Base-by-base conservation (phyloP, 2,888 invertebrate species). In the Rotaria magnacalcarata region DNA sequence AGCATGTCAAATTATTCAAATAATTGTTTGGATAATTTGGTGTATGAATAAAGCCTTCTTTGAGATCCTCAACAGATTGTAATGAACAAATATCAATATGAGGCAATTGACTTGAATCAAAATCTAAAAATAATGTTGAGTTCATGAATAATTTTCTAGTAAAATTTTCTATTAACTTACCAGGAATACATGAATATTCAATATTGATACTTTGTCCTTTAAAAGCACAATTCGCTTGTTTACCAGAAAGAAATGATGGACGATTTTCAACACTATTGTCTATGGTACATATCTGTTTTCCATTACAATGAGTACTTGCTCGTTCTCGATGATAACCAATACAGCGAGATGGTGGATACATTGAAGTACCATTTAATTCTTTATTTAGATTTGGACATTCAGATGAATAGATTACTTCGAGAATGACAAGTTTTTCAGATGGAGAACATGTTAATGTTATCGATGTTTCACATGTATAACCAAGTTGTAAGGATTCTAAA, bases 161-260 rank as follows among this genome's bases (percentile, higher is more conserved):
- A 0, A 21, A 8, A 6, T 47, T 27, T 21, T 75, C 4, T 19
- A 6, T 52, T 52, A 16, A 16, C 24, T 47, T 80, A 80, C 80
- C 80, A n/a, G 80, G 80, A 24, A 80, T n/a, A 47, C 80, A 80
- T 47, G 80, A 80, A 80, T 80, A 80, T 47, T 80, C 80, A n/a
- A 80, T 43, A 80, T 80, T 80, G 0, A 80, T 80, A n/a, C 80
- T 80, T 80, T 80, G 43, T 5, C 47, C 43, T 80, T 43, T 47
- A 47, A 80, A 80, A 24, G 8, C 24, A 80, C 80, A 80, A 80
- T 80, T 80, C 0, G 80, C 43, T 80, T 80, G 11, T 41, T 67
- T 27, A 5, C 67, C 67, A 67, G 4, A 7, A 19, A 27, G 14
- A 67, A 67, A 67, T 34, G 67, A 10, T 67, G 67, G 67, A 1